Percentiles rank a stretch among this genome's conserved stretches.
These are phyloP conservation scores for Halisarca cf. caerulea DNA, from an alignment of 37 sponge, comb jelly and placozoan genomes.

Conservation along the genomic window DNA sequence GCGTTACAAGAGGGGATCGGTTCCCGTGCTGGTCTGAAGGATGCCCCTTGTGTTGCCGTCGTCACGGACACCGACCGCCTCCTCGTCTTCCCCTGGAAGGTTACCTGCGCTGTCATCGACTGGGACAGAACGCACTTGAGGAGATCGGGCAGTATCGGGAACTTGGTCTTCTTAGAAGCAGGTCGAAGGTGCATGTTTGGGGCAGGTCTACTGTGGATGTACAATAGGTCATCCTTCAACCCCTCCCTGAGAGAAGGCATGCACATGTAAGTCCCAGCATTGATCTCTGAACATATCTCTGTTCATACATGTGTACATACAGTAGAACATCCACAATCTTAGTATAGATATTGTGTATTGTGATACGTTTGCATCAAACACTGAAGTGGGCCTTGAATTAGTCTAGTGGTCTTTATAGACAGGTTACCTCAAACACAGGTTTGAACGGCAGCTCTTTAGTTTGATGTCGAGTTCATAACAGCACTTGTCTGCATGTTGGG, in stretches of 20 bases:
- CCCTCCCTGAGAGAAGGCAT: slow-evolving; percentile 52
- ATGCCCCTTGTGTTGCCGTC: background rate
- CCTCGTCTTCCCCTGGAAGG: background rate
- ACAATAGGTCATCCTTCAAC: background rate
- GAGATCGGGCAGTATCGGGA: slow-evolving; percentile 64
- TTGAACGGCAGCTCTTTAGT: too few relatives aligned
- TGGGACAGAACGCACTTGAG: slow-evolving; percentile 78
- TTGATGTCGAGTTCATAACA: too few relatives aligned
- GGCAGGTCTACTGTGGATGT: slow-evolving; percentile 81
- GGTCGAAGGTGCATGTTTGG: slow-evolving; percentile 73
- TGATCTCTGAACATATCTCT: too few relatives aligned
- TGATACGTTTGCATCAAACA: too few relatives aligned
- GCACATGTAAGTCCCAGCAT: slow-evolving; percentile 48
- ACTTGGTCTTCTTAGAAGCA: slow-evolving; percentile 72
- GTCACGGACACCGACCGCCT: background rate
- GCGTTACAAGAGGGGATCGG: slow-evolving; percentile 6
- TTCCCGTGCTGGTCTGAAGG: background rate
- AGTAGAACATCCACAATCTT: too few relatives aligned
- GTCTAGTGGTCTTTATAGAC: too few relatives aligned
- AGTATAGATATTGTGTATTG: too few relatives aligned
- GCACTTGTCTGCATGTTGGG: too few relatives aligned
- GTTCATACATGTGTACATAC: too few relatives aligned
- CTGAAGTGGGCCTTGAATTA: too few relatives aligned
- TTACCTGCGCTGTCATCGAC: slow-evolving; percentile 26
- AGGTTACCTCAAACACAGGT: too few relatives aligned